A percentile compares a stretch with the other conserved stretches of the same genome.
Conservation (phyloP, 2,113 vertebrate species). For the Tyrannus savana region DNA sequence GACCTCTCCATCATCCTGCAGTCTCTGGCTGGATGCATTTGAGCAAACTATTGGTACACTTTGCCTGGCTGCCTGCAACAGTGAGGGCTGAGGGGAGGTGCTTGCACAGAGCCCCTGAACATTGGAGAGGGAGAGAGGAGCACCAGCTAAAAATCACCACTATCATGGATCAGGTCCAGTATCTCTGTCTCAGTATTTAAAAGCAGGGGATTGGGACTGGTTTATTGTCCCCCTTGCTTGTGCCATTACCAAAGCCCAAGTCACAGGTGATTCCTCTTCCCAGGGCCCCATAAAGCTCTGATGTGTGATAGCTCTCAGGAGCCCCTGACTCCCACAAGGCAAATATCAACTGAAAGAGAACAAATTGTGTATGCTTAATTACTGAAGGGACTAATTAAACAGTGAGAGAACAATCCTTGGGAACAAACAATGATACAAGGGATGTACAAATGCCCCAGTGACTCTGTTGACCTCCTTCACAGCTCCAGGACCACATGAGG, state of each 20-base stretch:
- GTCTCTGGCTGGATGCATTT: not conserved
- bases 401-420: not conserved
- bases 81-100: rapidly evolving
- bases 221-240: not conserved
- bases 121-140: not conserved
- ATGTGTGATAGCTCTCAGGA: not conserved
- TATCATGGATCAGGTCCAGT: not conserved
- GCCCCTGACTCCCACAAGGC: not conserved
- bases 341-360: not conserved
- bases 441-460: not conserved
- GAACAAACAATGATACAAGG: not conserved
- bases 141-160: not conserved
- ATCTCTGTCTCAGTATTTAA: not conserved
- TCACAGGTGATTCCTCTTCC: not conserved
- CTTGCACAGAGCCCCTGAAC: rapidly evolving
- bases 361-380: not conserved
- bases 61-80: not conserved
- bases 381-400: slow-evolving; percentile 6
- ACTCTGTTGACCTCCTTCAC: not conserved
- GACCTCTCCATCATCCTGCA: not conserved
- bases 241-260: not conserved
- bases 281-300: not conserved
- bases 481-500: not conserved
- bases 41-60: not conserved
- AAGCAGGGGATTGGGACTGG: not conserved